Evolutionary conservation across 2,797 vertebrate genomes (phyloP).

Genomic region (Intellagama lesueurii): DNA sequence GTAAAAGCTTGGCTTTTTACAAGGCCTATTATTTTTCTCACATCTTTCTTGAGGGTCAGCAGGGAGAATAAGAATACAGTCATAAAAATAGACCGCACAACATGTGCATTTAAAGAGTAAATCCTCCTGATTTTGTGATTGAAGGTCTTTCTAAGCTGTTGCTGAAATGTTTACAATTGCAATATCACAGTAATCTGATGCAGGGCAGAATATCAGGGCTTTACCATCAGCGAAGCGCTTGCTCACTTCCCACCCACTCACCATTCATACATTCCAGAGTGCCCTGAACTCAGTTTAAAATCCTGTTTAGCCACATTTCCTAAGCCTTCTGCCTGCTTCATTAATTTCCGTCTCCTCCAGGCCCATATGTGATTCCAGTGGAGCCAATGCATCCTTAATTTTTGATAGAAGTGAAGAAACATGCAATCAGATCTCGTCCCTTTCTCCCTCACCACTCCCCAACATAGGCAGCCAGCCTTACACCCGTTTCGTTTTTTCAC

Average conservation of each 20-base stretch:
- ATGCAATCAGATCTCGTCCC: slow-evolving; percentile 5
- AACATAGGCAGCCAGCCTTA: not conserved
- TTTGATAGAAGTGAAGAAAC: slow-evolving; percentile 12
- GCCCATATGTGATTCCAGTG: slow-evolving; percentile 18
- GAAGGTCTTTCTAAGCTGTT: slow-evolving; percentile 6
- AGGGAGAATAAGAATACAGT: slow-evolving; percentile 43
- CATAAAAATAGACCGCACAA: slow-evolving; percentile 29
- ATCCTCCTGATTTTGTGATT: not conserved
- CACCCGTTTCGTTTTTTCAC: slow-evolving; percentile 57
- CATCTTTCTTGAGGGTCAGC: slow-evolving; percentile 52
- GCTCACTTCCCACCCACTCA: accelerated
- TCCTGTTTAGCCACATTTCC: not conserved
- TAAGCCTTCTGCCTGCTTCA: not conserved
- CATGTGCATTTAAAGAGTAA: not conserved
- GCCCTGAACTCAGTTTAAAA: not conserved
- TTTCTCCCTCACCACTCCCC: slow-evolving; percentile 16
- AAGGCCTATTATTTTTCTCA: slow-evolving; percentile 9
- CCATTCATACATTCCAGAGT: accelerated
- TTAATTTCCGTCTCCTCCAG: not conserved
- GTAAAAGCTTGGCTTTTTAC: not conserved
- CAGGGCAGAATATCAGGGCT: not conserved
- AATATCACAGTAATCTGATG: not conserved
- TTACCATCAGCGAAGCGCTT: not conserved
- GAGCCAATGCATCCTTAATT: slow-evolving; percentile 13
- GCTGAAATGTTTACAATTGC: not conserved